phyloP scores from a whole-genome alignment of 1,140 invertebrate species.

The Teleopsis dalmanni region DNA sequence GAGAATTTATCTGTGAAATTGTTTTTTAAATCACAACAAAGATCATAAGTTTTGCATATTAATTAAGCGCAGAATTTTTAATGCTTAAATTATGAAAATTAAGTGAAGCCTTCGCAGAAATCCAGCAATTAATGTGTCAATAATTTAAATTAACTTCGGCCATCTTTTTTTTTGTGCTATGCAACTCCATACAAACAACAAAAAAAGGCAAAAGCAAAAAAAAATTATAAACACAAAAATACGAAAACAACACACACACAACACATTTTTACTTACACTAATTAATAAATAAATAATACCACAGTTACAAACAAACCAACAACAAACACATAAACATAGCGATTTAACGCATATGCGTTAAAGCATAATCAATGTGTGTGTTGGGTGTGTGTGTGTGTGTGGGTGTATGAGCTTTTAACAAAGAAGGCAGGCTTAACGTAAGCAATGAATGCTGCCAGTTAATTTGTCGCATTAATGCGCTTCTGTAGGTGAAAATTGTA shows the following conservation, averaged over 20 bases:
- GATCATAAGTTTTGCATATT: too few relatives aligned
- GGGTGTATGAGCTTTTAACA: not conserved
- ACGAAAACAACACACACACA: not conserved
- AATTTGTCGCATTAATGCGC: constrained; percentile 12
- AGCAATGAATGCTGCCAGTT: constrained; percentile 6
- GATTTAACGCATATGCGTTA: too few relatives aligned
- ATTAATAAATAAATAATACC: constrained; percentile 9
- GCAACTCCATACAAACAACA: not conserved
- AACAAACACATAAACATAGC: not conserved
- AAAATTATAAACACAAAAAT: not conserved
- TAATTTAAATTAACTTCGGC: constrained; percentile 14
- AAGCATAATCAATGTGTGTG: too few relatives aligned
- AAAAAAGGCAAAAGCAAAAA: not conserved
- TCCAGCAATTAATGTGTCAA: constrained; percentile 9
- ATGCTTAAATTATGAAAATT: constrained; percentile 6
- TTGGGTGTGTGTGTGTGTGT: not conserved
- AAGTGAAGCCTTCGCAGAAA: constrained; percentile 7
- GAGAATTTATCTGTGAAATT: too few relatives aligned
- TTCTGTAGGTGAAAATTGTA: too few relatives aligned
- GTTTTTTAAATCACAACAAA: too few relatives aligned
- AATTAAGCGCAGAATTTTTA: too few relatives aligned
- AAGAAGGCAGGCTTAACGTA: too few relatives aligned
- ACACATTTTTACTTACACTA: constrained; percentile 8
- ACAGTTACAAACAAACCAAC: not conserved
- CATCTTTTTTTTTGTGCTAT: constrained; percentile 2